Evolutionary conservation across 1,140 invertebrate genomes (phyloP).

Genomic region (Papilio polytes): DNA sequence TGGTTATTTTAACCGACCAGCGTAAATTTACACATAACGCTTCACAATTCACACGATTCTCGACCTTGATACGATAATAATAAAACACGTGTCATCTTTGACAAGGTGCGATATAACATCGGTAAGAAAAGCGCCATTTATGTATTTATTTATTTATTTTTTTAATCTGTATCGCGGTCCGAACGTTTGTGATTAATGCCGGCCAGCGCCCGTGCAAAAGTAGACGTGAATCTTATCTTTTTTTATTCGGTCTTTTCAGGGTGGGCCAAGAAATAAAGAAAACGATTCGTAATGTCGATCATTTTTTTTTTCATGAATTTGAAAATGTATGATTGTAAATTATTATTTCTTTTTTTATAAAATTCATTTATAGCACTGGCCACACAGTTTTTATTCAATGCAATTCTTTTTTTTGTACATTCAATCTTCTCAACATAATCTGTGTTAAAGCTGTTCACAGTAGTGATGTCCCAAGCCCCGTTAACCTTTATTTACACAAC

Average conservation of each 20-base stretch:
- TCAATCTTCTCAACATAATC: background rate
- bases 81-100: slow-evolving; percentile 47
- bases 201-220: slow-evolving; percentile 54
- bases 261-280: slow-evolving; percentile 48
- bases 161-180: slow-evolving; percentile 71
- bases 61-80: slow-evolving; percentile 55
- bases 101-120: slow-evolving; percentile 48
- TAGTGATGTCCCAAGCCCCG: slow-evolving; percentile 35
- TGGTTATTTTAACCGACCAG: slow-evolving; percentile 71
- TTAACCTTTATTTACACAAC: slow-evolving; percentile 42
- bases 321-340: slow-evolving; percentile 20
- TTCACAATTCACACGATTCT: slow-evolving; percentile 58
- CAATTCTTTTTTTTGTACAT: background rate
- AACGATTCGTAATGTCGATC: slow-evolving; percentile 34
- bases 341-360: background rate
- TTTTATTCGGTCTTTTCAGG: slow-evolving; percentile 55
- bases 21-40: slow-evolving; percentile 71
- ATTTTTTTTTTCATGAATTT: slow-evolving; percentile 5
- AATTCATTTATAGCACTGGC: background rate
- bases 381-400: background rate
- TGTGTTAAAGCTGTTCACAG: slow-evolving; percentile 32
- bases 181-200: slow-evolving; percentile 68
- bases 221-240: slow-evolving; percentile 47
- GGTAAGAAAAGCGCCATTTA: slow-evolving; percentile 69
- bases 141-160: slow-evolving; percentile 72